Evolutionary conservation across 1,140 invertebrate species (phyloP), one percentile per base, ranked within the genome.

Genomic region (Parasteatoda tepidariorum): DNA sequence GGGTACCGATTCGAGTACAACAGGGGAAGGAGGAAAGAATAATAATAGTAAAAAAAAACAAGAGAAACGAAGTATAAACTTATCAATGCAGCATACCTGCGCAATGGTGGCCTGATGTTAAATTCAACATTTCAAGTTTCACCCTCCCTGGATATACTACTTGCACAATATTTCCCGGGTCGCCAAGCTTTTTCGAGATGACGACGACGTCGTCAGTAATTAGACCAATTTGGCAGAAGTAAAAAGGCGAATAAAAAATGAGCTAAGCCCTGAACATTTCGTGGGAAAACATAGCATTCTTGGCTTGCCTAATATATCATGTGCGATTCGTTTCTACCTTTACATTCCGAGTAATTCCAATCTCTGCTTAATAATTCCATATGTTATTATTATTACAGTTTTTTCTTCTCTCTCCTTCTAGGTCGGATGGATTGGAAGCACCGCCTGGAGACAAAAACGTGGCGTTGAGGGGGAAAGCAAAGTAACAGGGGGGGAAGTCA

Each of bases 271-370:
- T 31, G 57, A 67, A 62, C 67, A 81, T 70, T 82, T 82, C 78
- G 78, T 82, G 78, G 78, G 78, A 82, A 82, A 70, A 70, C 64
- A 61, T 62, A 78, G 75, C 75, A 78, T 67, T 78, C 75, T 28
- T 34, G 41, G 41, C 64, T 71, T 71, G 28, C 54, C 74, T 30
- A 82, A 82, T 82, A 82, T 82, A 82, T 82, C 78, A 82, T 82
- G 67, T 82, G 64, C 67, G 66, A 82, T 82, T 82, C 78, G 78
- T 71, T 82, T 82, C 78, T 82, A 82, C 78, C 67, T 82, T 82
- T 82, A 82, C 78, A 71, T 82, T 82, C 78, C 64, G 22, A 79
- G 76, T 79, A 79, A 79, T 79, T 79, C 78, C 66, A 31, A 82
- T 82, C 61, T 55, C 78, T 82, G 66, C 66, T 82, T 82, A 82